Evolutionary conservation across 2,113 vertebrate genomes (phyloP), one percentile per base, ranked within the genome.

Genomic region (Piprites chloris): DNA sequence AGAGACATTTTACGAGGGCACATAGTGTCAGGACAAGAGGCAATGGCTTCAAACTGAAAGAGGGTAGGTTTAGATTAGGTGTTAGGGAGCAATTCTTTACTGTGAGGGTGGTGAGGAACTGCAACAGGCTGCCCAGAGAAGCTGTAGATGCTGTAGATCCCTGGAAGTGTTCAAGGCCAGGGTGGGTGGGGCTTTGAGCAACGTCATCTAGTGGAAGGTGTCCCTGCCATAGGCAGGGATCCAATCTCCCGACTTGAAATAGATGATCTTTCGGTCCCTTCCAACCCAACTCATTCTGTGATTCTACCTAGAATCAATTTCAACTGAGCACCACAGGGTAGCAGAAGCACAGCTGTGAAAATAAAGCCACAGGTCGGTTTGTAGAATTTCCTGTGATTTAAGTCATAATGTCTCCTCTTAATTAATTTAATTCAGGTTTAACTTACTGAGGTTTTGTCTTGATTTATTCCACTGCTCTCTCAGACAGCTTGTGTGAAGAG

Each of bases 381-480:
- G 80, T 92, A 90, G 92, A 87, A 82, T 92, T 96, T 85, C 85
- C 88, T 6, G 23, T 90, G 88, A 86, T 81, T 96, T 82, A 78
- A 96, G 82, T 92, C 27, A 81, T 95, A 86, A 95, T 96, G 72
- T 72, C 65, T 92, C 80, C 68, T 94, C 92, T 96, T 97, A 90
- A 90, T 95, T 96, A 96, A 96, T 93, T 91, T 91, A 91, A 96
- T 96, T 93, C 88, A 65, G 32, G 33, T 94, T 90, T 94, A 95
- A 95, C 96, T 94, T 96, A 94, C 88, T 93, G 76, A 90, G 72
- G 61, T 49, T 72, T 94, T 95, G 68, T 66, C 23, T 81, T 97
- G 93, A 93, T 96, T 96, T 93, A 87, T 92, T 96, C 37, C 15
- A 6, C 41, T 93, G 41, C 76, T 88, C 5, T 4, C 23, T 93